phyloP scores from a whole-genome alignment of 2,888 invertebrate species.

The Frankliniella fusca region DNA sequence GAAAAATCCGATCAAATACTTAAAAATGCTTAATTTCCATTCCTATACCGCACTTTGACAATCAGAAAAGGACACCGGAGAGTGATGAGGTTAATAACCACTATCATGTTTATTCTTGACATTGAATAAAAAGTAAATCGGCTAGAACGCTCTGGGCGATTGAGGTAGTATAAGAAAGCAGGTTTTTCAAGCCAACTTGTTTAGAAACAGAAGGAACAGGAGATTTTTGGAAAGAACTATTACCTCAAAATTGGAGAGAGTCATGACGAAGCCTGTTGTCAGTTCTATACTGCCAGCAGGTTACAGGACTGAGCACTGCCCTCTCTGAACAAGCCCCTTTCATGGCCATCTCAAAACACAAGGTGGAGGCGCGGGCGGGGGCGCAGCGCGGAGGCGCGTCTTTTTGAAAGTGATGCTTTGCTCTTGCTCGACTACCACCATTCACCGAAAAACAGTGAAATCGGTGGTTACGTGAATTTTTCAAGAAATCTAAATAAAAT shows the following conservation, averaged over 20 bases:
- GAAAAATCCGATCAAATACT: not conserved
- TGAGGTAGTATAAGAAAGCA: not conserved
- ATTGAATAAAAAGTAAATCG: not conserved
- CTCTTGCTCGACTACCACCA: too few species aligned
- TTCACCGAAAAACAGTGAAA: too few species aligned
- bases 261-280: constrained; percentile 17
- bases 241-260: not conserved
- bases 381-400: too few species aligned
- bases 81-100: not conserved
- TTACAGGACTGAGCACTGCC: too few species aligned
- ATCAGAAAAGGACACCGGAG: not conserved
- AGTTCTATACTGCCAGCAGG: not conserved
- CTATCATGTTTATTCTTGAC: not conserved
- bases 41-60: not conserved
- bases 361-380: too few species aligned
- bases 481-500: not conserved
- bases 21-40: not conserved
- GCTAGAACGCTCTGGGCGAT: not conserved
- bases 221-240: not conserved
- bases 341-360: not conserved
- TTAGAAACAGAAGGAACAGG: not conserved
- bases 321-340: not conserved
- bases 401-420: too few species aligned
- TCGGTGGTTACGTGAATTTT: not conserved
- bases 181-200: not conserved